Evolutionary conservation across 2,888 invertebrate genomes (phyloP), one percentile per base, ranked within the genome.

Genomic region (Plebejus argus): DNA sequence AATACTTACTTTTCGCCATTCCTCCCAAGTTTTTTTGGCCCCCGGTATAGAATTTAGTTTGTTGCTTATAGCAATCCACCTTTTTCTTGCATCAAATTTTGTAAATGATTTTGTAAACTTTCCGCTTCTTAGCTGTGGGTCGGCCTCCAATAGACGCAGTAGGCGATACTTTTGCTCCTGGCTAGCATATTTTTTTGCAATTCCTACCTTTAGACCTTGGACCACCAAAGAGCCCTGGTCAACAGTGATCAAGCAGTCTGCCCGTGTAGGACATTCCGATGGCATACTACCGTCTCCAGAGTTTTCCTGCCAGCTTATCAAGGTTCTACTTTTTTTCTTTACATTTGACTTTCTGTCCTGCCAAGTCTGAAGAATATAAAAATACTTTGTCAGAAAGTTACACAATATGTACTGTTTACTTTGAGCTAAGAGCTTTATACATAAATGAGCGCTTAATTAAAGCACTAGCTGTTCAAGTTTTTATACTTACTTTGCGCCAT

Each of bases 401-500:
- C 20, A 58, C 58, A 20, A 28, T 28, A 28, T 28, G 28, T 28
- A 28, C 28, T 28, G n/a, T n/a, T n/a, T 4, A 53, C 15, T 18
- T 45, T 53, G 18, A 49, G 45, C 12, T 45, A 45, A 10, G 45
- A 58, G 58, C n/a, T 8, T 23, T 3, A 20, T 58, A 20, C 7
- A 20, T 58, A 10, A 8, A 18, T 18, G 18, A 7, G n/a, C n/a
- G n/a, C n/a, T 56, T 6, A 18, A 56, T 56, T 6, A 18, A 56
- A n/a, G n/a, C n/a, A 58, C 56, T 58, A 58, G 45, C 3, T 45
- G 45, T 12, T 45, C 0, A 12, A 45, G 10, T 4, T 23, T 61
- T 61, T 20, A 33, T 28, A 66, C 28, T 33, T 66, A 66, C 66
- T 66, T 66, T 66, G 15, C 66, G 66, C 66, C 66, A 66, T 28